Evolutionary conservation across 1,140 invertebrate genomes (phyloP).

Genomic region (Ceratina australensis): DNA sequence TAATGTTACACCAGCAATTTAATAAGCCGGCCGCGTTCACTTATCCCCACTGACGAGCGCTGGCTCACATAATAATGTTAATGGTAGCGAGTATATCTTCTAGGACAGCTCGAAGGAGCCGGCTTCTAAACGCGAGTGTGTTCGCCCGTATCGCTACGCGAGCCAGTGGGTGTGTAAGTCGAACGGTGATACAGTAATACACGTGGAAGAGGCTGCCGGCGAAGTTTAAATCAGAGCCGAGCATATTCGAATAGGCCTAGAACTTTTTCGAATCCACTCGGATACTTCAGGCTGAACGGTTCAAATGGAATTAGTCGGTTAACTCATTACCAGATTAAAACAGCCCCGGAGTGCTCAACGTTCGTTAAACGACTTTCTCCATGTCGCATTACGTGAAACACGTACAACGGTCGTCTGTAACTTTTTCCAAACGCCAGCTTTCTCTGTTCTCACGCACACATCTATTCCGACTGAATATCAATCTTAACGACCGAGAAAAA

Average conservation of each 20-base stretch:
- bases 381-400: neutral
- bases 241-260: no score
- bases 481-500: neutral
- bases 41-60: constrained; percentile 63
- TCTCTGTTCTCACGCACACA: neutral
- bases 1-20: constrained; percentile 67
- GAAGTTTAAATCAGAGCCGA: no score
- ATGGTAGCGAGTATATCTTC: constrained; percentile 68
- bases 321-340: neutral
- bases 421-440: neutral
- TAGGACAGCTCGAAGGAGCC: constrained; percentile 50
- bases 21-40: constrained; percentile 66
- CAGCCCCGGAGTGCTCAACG: neutral
- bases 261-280: no score
- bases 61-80: constrained; percentile 68
- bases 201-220: no score
- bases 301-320: no score
- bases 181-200: constrained; percentile 5
- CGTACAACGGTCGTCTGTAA: neutral
- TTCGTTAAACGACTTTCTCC: constrained; percentile 2
- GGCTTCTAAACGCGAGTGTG: neutral
- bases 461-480: no score
- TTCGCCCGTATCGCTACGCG: no score
- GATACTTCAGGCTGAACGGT: no score
- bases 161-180: no score